Base-by-base conservation (phyloP, 2,888 invertebrate genomes). In the Platynereis dumerilii region DNA sequence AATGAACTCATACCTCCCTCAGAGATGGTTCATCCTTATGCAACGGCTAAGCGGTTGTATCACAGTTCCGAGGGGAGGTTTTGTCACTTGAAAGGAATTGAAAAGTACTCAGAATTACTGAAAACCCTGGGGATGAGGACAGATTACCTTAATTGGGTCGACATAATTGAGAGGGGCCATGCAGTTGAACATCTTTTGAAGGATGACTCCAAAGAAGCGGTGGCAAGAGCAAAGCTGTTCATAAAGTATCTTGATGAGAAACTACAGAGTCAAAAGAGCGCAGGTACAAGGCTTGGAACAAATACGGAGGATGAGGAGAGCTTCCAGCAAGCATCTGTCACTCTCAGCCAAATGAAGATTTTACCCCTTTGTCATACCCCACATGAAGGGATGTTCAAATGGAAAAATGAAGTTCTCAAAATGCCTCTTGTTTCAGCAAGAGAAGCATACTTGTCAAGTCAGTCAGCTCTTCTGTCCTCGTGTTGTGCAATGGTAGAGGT, bases 301-400 rank as follows among this genome's bases (percentile, higher is more conserved):
- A 34, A 34, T 34, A 34, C 34, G 12, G 34, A 34, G 12, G 12
- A 7, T 5, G 34, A 34, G 7, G 12, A 34, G 5, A 12, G 12
- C 34, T 12, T 34, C 5, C 5, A 34, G 34, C 34, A 34, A 42
- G 60, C 52, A 12, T 39, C 34, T 10, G 3, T 22, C 2, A 58
- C 24, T 42, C 53, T 48, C 12, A 60, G 20, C 7, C 29, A 56
- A 28, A 28, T 22, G 24, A 62, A 58, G 54, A 59, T 74, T 64
- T 61, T 78, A 7, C 75, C 75, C 27, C 67, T 34, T 34, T 75
- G 73, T 17, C 67, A 68, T 3, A 57, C 70, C 17, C 73, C 74
- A 12, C 64, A 69, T 56, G 71, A 72, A 2, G 55, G 27, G 28
- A 53, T n/a, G 7, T 58, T 77, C 5, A 65, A 61, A 27, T 66